Percentiles rank a stretch among this genome's conserved stretches.
These are phyloP conservation scores for Archilochus colubris DNA, from an alignment of 2,113 vertebrate species.

Conservation along the genomic window DNA sequence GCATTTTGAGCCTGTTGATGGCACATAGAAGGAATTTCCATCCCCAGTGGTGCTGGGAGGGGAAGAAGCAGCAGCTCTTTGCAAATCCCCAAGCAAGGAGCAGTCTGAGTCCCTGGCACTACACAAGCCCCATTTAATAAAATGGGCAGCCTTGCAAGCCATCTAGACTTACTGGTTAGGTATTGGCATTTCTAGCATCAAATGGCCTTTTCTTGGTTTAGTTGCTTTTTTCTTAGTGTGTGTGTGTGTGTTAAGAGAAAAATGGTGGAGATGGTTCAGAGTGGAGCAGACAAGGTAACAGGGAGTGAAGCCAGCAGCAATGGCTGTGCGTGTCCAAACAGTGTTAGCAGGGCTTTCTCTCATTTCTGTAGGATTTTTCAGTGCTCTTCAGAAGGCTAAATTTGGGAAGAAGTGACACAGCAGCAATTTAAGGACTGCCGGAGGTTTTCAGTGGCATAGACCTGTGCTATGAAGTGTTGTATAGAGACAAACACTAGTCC, in stretches of 20 bases:
- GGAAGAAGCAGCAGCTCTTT: neutral
- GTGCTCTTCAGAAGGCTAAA: conserved; percentile 2
- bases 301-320: neutral
- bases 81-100: neutral
- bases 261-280: neutral
- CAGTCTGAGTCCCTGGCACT: neutral
- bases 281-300: neutral
- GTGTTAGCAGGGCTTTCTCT: neutral
- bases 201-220: neutral
- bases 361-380: conserved; percentile 1
- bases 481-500: neutral
- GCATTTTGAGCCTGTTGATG: neutral
- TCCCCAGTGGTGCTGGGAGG: neutral
- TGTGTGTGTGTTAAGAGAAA: neutral
- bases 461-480: neutral
- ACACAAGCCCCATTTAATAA: neutral
- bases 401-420: neutral
- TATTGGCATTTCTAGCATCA: neutral
- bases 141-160: neutral
- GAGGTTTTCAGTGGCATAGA: neutral
- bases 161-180: neutral
- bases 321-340: neutral
- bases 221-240: neutral
- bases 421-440: neutral
- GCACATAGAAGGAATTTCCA: neutral